Base-by-base conservation (phyloP, 2,888 invertebrate species). In the Erpobdella octoculata region DNA sequence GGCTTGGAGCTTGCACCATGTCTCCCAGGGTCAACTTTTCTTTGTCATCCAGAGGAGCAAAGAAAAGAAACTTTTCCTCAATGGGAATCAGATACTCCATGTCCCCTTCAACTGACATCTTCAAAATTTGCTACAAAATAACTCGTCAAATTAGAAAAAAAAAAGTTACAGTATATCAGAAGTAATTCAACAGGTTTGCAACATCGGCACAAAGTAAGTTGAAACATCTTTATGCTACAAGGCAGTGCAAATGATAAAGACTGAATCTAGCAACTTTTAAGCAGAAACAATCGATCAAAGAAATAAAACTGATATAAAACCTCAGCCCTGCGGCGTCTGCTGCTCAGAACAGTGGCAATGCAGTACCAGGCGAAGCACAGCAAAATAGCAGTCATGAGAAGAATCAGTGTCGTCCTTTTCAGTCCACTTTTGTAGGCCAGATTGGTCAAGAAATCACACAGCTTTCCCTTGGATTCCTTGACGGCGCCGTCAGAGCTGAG, bases 1-100 rank as follows among this genome's bases (percentile, higher is more conserved):
- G 35, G 28, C 18, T 41, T 38, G 66, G 66, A 28, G 66, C 66
- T 41, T 41, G 18, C 25, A 66, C 38, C n/a, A 37, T 38, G 21
- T 37, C 38, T 2, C 46, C 66, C 66, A 31, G 38, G 31, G 21
- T 53, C n/a, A n/a, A n/a, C 18, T 9, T 41, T 28, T n/a, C 53
- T 12, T 53, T 53, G 21, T n/a, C 53, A 28, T 53, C 53, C 53
- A 53, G 53, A 28, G 15, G n/a, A 21, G 33, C 36, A n/a, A 69
- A 21, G 58, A 69, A 69, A 58, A 69, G 8, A 28, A 69, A 18
- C 58, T 69, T 58, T 35, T 69, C 69, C n/a, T 69, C 69, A 18
- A 58, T 53, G n/a, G 69, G 69, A 25, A 69, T 53, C 25, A 69
- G 36, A 28, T 69, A 58, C 58, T 69, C 58, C 9, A 58, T 25